Evolutionary conservation across 1,140 invertebrate genomes (phyloP).

Genomic region (Coenobita brevimanus): DNA sequence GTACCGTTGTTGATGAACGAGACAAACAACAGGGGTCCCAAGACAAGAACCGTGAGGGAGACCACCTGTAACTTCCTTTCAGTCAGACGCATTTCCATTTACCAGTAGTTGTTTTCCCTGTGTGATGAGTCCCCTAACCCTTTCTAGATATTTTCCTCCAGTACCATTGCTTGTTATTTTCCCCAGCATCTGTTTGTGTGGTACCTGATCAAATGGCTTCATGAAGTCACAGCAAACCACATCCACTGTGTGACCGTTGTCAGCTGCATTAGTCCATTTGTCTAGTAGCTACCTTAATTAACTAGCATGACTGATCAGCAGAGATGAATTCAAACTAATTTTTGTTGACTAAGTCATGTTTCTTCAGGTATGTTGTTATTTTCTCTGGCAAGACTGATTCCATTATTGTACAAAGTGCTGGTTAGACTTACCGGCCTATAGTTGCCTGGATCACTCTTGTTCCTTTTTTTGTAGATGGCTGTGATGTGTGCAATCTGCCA

Average conservation of each 20-base stretch:
- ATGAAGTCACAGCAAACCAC: neutral
- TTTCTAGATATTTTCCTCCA: too few species aligned
- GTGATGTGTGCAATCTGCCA: neutral
- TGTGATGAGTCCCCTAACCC: neutral
- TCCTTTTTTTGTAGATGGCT: neutral
- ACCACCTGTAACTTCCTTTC: neutral
- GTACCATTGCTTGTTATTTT: neutral
- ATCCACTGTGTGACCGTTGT: slow-evolving; percentile 1
- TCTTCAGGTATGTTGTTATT: neutral
- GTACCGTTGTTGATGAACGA: neutral
- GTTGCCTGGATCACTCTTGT: neutral
- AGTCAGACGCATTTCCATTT: neutral
- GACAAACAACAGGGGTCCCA: too few species aligned
- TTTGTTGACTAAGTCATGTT: neutral
- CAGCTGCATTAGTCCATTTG: neutral
- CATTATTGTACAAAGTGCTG: neutral
- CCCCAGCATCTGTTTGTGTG: neutral
- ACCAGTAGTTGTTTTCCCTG: neutral
- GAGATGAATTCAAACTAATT: neutral
- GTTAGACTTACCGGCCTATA: neutral
- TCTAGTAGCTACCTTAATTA: neutral
- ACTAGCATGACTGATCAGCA: neutral
- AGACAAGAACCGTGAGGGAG: neutral
- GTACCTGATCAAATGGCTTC: neutral
- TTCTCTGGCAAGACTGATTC: neutral